Evolutionary conservation across 1,140 invertebrate genomes (phyloP).

Genomic region (Daktulosphaira vitifoliae): DNA sequence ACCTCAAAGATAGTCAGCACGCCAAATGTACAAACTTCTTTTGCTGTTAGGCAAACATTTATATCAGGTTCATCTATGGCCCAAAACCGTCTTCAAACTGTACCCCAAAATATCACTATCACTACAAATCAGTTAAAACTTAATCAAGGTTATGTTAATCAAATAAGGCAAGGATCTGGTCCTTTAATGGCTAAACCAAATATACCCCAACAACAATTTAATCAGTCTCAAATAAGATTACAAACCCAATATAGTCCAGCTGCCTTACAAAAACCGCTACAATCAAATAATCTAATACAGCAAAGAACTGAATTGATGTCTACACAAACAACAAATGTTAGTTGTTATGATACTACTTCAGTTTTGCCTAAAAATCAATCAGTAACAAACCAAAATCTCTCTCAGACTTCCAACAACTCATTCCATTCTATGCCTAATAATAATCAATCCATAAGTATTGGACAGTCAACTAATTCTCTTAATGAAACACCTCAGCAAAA

Average conservation of each 20-base stretch:
- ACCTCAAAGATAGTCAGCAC: constrained; percentile 15
- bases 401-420: constrained; percentile 28
- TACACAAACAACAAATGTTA: constrained; percentile 4
- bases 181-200: constrained; percentile 10
- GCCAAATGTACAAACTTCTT: constrained; percentile 30
- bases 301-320: constrained; percentile 23
- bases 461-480: not conserved
- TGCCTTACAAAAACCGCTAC: constrained; percentile 19
- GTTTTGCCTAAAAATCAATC: constrained; percentile 2
- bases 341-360: constrained; percentile 1
- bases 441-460: constrained; percentile 16
- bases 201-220: not conserved
- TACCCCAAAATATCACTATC: constrained; percentile 30
- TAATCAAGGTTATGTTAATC: constrained; percentile 30
- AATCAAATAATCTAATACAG: constrained; percentile 20
- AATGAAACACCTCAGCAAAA: constrained; percentile 20
- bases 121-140: constrained; percentile 29
- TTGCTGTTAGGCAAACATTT: constrained; percentile 16
- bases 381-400: constrained; percentile 11
- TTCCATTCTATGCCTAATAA: constrained; percentile 23
- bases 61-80: constrained; percentile 21
- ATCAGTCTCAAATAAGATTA: constrained; percentile 24
- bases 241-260: constrained; percentile 23
- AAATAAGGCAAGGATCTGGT: constrained; percentile 23
- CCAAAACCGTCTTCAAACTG: constrained; percentile 26